Evolutionary conservation across 1,140 invertebrate species (phyloP), one percentile per base, ranked within the genome.

Genomic region (Drosophila asahinai): DNA sequence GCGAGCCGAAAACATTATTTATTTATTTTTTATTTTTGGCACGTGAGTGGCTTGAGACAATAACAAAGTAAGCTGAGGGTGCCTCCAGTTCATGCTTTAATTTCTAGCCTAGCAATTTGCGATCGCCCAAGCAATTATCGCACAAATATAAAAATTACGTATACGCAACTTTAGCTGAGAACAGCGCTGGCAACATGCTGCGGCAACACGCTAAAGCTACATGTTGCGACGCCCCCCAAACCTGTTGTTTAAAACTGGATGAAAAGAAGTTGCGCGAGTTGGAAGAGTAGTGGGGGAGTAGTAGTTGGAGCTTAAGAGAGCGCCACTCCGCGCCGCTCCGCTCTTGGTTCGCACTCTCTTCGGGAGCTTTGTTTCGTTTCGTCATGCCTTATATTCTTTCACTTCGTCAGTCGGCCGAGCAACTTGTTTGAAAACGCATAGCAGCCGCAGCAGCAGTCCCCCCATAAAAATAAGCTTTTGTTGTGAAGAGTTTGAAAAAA

Each of bases 341-440:
- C 55, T 60, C 36, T 51, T 61, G 12, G 33, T 14, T 62, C 2
- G 8, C 48, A 55, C 77, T 63, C 43, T 81, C 33, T 51, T 54
- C 22, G 4, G 61, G 36, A 80, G 79, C 81, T 83, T 83, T 77
- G 79, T 83, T 77, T 83, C 65, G 75, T 61, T 40, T 55, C 54
- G 54, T 40, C 36, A 60, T 60, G 54, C 74, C 60, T 57, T 55
- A 30, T 74, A 52, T 76, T 61, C 62, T 77, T 81, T 63, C 78
- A 33, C 64, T 64, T 74, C 67, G 60, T 61, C 80, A 64, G 76
- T 86, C 83, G 78, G 66, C 76, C 79, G 71, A 86, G 79, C 83
- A 79, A 86, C 83, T 86, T 86, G 83, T 86, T 86, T 83, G 72
- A 36, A 75, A 64, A 64, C 52, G 52, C 62, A 64, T 51, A 75